phyloP scores from a whole-genome alignment of 2,113 vertebrate species.

The Brachirus orientalis region DNA sequence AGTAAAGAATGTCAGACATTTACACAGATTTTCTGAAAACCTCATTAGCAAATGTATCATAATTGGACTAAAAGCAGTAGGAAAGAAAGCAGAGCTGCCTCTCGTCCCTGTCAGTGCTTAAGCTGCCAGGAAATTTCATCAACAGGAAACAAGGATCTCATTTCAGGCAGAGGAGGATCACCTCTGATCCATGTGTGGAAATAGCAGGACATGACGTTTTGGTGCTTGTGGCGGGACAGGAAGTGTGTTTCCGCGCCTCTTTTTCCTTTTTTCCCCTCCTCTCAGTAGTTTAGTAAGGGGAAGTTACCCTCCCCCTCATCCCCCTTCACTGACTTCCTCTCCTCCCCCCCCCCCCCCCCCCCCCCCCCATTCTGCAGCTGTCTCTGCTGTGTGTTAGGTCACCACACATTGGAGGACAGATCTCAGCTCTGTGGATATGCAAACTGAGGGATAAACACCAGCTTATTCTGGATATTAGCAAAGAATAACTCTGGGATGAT shows the following conservation, averaged over 20 bases:
- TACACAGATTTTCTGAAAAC: background rate
- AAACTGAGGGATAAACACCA: slow-evolving; percentile 28
- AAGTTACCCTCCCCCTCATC: slow-evolving; percentile 33
- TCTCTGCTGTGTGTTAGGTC: slow-evolving; percentile 51
- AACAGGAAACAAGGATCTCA: slow-evolving; percentile 25
- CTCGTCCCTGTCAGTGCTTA: background rate
- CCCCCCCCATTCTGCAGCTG: slow-evolving; percentile 70
- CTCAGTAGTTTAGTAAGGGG: slow-evolving; percentile 29
- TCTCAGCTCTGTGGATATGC: slow-evolving; percentile 42
- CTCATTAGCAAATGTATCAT: background rate
- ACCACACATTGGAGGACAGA: slow-evolving; percentile 71
- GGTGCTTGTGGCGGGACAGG: slow-evolving; percentile 64
- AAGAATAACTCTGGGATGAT: slow-evolving; percentile 11
- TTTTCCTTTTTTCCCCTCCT: slow-evolving; percentile 8
- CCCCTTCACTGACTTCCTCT: slow-evolving; percentile 39
- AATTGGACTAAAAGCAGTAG: slow-evolving; percentile 6
- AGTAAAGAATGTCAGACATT: background rate
- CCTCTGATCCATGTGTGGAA: slow-evolving; percentile 20
- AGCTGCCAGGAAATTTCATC: slow-evolving; percentile 1
- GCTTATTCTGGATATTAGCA: slow-evolving; percentile 36
- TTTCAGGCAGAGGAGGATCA: slow-evolving; percentile 34
- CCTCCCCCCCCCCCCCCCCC: slow-evolving; percentile 7
- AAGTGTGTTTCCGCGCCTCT: slow-evolving; percentile 57
- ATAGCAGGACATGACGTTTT: slow-evolving; percentile 59
- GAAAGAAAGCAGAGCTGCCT: background rate